These are phyloP conservation scores for Salvelinus namaycush DNA, from an alignment of 2,113 vertebrate species.

Conservation along the genomic window DNA sequence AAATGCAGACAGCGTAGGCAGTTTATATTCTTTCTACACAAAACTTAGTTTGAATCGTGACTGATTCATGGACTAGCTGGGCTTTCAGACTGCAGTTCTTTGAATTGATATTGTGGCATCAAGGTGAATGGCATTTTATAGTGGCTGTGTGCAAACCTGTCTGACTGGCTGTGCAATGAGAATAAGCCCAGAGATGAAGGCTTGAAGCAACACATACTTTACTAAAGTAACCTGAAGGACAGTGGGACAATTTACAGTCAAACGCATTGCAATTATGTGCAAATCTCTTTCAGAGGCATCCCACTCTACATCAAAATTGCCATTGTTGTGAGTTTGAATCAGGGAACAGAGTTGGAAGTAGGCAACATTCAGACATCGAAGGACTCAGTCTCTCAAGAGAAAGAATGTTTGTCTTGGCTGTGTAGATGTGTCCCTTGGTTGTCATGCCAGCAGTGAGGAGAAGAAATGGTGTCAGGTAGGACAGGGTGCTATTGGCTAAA, in stretches of 20 bases:
- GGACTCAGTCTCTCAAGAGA: too few species aligned
- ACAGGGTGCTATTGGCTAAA: too few species aligned
- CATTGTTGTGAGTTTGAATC: not conserved
- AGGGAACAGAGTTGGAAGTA: not conserved
- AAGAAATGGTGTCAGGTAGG: too few species aligned
- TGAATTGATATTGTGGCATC: slow-evolving; percentile 7
- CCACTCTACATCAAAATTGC: not conserved
- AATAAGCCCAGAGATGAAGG: not conserved
- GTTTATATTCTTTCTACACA: too few species aligned
- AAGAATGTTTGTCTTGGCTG: not conserved
- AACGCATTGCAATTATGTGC: not conserved
- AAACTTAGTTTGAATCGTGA: slow-evolving; percentile 10
- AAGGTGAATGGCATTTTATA: slow-evolving; percentile 41
- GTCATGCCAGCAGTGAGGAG: too few species aligned
- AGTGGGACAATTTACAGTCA: not conserved
- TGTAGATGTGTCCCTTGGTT: not conserved
- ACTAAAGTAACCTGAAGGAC: slow-evolving; percentile 8
- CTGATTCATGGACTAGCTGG: slow-evolving; percentile 26
- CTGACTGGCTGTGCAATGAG: slow-evolving; percentile 26
- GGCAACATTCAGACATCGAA: not conserved
- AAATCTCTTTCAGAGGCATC: not conserved
- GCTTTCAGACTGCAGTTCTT: slow-evolving; percentile 2
- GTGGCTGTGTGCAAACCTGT: slow-evolving; percentile 16
- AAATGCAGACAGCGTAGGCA: too few species aligned
- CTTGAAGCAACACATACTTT: not conserved